Evolutionary conservation across 1,140 invertebrate genomes (phyloP).

Genomic region (Ladona fulva): DNA sequence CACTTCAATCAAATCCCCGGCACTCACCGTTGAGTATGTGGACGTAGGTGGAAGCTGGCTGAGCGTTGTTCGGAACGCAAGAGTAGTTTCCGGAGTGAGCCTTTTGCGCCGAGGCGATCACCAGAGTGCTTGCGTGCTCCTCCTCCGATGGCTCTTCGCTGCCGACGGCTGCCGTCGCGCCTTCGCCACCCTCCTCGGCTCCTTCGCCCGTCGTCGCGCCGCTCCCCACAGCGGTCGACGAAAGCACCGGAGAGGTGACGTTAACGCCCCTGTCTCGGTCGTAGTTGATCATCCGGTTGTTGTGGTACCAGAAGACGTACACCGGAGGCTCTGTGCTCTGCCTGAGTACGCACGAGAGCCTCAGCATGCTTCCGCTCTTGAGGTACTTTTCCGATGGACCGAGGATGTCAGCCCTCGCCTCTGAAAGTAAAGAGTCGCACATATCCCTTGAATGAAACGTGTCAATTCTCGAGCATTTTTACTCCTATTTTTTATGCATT

Average conservation of each 20-base stretch:
- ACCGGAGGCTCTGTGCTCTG: conserved; percentile 72
- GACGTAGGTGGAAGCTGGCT: conserved; percentile 71
- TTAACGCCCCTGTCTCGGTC: conserved; percentile 74
- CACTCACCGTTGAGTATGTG: conserved; percentile 69
- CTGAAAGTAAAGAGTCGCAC: conserved; percentile 43
- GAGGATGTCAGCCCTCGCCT: conserved; percentile 73
- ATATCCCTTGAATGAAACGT: neutral
- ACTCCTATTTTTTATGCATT: too few species aligned
- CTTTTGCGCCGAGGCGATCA: conserved; percentile 53
- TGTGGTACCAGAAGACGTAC: conserved; percentile 86
- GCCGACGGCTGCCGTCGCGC: conserved; percentile 48
- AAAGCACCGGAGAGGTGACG: conserved; percentile 42
- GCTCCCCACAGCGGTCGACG: too few species aligned
- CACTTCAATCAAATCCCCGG: neutral
- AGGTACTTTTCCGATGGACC: conserved; percentile 77
- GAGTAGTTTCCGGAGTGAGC: conserved; percentile 81
- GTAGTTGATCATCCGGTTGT: conserved; percentile 82
- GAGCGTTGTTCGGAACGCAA: conserved; percentile 75
- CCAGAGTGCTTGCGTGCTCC: conserved; percentile 43
- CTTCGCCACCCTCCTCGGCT: neutral
- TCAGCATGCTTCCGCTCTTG: conserved; percentile 70
- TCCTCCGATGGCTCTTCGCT: conserved; percentile 54
- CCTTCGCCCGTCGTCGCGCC: conserved; percentile 43
- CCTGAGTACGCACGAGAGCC: conserved; percentile 66
- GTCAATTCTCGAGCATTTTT: too few species aligned